Base-by-base conservation (phyloP, 2,797 vertebrate genomes). In the Gobio occitaniae region DNA sequence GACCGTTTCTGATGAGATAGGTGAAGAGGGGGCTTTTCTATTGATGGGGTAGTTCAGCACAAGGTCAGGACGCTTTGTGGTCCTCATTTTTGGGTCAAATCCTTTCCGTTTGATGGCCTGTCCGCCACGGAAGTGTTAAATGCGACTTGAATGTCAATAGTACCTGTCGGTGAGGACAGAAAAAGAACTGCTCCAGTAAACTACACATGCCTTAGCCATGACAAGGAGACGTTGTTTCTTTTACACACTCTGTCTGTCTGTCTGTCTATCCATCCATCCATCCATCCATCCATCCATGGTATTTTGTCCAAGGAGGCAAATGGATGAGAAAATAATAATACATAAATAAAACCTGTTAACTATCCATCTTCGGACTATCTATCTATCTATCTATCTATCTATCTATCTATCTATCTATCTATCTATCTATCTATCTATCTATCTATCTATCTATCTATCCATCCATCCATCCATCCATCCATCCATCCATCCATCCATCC, bases 71-170 rank as follows among this genome's bases (percentile, higher is more conserved):
- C 44, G 69, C 68, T 54, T 80, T 72, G 77, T 80, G 77, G 54
- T 74, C 32, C 25, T 86, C 70, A 72, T 82, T 72, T 83, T 76
- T 71, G 47, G 80, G 80, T 87, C 87, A 86, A 54, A 87, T 41
- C 84, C 81, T 59, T 79, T 85, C 84, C 54, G 78, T 84, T 86
- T 86, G 80, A 85, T 79, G 78, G 65, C 36, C 44, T 81, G 83
- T 84, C 80, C 70, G 41, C 83, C 52, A 75, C 50, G 78, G 50
- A 85, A 84, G 68, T 80, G 81, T 69, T 48, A 48, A 82, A 70
- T 76, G 82, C 69, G 41, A 82, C 69, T 87, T 86, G 68, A 87
- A 87, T 86, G 81, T 81, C 82, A 86, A 85, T 78, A 50, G 59
- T 71, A 41, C 29, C 36, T 74, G 68, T 56, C 10, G 29, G 68